Evolutionary conservation across 2,888 invertebrate genomes (phyloP), one percentile per base, ranked within the genome.

Genomic region (Leptinotarsa rubiginosa): DNA sequence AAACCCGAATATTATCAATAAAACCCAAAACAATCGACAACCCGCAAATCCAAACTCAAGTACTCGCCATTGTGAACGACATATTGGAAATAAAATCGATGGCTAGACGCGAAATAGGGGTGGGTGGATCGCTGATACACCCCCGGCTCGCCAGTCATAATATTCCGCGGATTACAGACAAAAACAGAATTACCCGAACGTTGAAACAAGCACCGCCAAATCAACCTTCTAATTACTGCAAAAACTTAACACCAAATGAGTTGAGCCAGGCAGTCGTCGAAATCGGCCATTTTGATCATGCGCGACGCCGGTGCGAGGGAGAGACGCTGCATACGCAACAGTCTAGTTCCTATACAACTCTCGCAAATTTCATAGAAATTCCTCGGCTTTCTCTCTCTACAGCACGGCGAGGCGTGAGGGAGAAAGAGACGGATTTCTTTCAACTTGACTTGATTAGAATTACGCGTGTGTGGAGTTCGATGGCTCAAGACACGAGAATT

Each of bases 221-320:
- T 72, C 69, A 72, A 62, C 75, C 74, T 73, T 80, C 81, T 84
- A 84, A 84, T 85, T 84, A 84, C 81, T 77, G 78, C 77, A 70
- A 80, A 84, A 83, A 82, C 82, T 81, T 81, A 77, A 77, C 80
- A 80, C 81, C 81, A 84, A 84, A 84, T 84, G 83, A 84, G 79
- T 72, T 82, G 84, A 80, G 72, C 70, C 66, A n/a, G 50, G 50
- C 59, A 22, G 78, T 75, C 83, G 83, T 81, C 83, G 81, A 41
- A 71, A 75, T 80, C 85, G 82, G 87, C 87, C 87, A 87, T 87
- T 79, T 86, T 86, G 86, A 81, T 78, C 86, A 83, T 86, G 86
- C 86, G 83, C 81, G 73, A 54, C 70, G 72, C 70, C 77, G 76
- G 76, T 81, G 82, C 75, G 65, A 69, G 75, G 69, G 68, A 52